Evolutionary conservation across 1,140 invertebrate species (phyloP), one percentile per base, ranked within the genome.

Genomic region (Drosophila pandora): DNA sequence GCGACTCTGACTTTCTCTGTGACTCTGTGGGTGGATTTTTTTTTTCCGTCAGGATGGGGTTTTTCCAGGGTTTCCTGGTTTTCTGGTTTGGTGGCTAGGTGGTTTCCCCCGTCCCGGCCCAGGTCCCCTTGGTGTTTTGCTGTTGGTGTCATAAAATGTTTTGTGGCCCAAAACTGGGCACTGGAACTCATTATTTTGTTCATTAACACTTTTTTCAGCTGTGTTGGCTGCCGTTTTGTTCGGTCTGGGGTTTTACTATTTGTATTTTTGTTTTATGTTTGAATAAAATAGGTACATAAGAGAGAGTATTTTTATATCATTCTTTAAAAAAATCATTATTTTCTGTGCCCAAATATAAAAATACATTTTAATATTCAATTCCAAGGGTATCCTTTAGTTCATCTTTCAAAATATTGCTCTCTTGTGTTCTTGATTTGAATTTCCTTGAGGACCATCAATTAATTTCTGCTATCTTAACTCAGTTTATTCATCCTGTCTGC

Each of bases 91-190:
- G 22, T 58, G 39, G 37, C 7, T 41, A 47, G 30, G 32, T 49
- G 45, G 23, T 54, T 21, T n/a, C 10, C 34, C 25, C 50, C 21
- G 52, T 45, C 37, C 43, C 62, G 43, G 28, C 58, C 52, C 30
- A 57, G 56, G 65, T 79, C 60, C 79, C 79, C 67, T 53, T 88
- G 75, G 79, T 70, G 79, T 83, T 87, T 88, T 69, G 79, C 84
- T 89, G 79, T 79, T 83, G 58, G 79, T 87, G 83, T 89, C 83
- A 88, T 89, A 89, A 89, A 89, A 89, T 88, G 79, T 89, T 89
- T 76, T 88, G 76, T 77, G 75, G 47, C 76, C 74, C 75, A 76
- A 76, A 87, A 71, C 82, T 87, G 71, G 79, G 67, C 84, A 76
- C 83, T 83, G 64, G 56, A 88, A 88, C 83, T 88, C 83, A 88